Evolutionary conservation across 1,140 invertebrate species (phyloP), one percentile per base, ranked within the genome.

Genomic region (Heliconius hewitsoni): DNA sequence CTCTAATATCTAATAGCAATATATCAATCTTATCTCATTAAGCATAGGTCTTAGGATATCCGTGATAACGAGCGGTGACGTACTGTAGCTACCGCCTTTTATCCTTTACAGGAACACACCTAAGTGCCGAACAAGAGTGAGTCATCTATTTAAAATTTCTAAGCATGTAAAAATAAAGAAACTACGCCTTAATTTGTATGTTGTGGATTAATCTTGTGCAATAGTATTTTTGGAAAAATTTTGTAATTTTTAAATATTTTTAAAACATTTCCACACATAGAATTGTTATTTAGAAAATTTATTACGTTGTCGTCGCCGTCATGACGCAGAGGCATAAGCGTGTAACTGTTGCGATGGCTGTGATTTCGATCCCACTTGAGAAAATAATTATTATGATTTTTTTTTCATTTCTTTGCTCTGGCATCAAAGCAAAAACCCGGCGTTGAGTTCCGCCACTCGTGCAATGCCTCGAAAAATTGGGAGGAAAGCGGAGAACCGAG

Each of bases 21-120:
- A 76, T 60, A 82, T 82, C 74, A 42, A 34, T 46, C 42, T 83
- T 83, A 83, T 81, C 76, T 78, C 6, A 34, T n/a, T 23, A 23
- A 50, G 60, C 50, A 30, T 70, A 23, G 34, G 82, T 71, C 11
- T 78, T 76, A 81, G 30, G 60, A 80, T 60, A 74, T 78, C 57
- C 55, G 74, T 57, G 76, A 78, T 81, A 76, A 76, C 57, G 77
- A 78, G 81, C 73, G 39, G 23, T 60, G 82, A 78, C 42, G 75
- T 73, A 81, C 30, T 66, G 23, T 66, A 66, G 27, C 23, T 27
- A 60, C 55, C 55, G n/a, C 55, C 55, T 3, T 60, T 60, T 9
- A 60, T 60, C n/a, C n/a, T 60, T 60, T 60, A 57, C 55, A 57
- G 55, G 34, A 8, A 37, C 34, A 6, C 0, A 60, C n/a, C 9